Evolutionary conservation across 1,140 invertebrate species (phyloP), one percentile per base, ranked within the genome.

Genomic region (Macrostomum lignano): DNA sequence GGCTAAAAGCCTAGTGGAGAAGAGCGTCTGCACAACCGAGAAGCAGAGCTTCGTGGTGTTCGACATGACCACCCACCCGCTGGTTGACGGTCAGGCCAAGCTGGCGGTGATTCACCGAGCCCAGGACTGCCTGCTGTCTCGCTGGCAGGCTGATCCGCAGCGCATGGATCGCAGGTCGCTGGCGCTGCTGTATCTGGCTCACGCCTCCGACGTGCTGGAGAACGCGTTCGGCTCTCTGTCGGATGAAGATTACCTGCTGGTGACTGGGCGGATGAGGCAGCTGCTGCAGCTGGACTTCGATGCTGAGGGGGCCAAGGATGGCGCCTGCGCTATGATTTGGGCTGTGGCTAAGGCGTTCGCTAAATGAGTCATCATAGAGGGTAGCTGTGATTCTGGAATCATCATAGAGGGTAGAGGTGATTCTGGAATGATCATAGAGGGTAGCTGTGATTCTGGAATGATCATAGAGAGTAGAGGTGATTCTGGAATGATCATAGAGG

Each of bases 31-130:
- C 38, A 93, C 86, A 3, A 98, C 91, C 33, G 91, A 98, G 61
- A 96, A 96, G 65, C 88, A 98, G 61, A 96, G 98, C 62, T 98
- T 98, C 61, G 63, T 98, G 41, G 62, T 98, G 13, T 98, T 98
- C 62, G 91, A 98, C 64, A 98, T 98, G 86, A 98, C 91, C 17
- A 98, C 88, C 42, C 91, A 98, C 68, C 91, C 91, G 22, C 65
- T 98, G 24, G 82, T 76, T 33, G 84, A 98, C 58, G 76, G 76
- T 61, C 66, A 72, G 40, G 71, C 79, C n/a, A 98, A 98, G 65
- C 74, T 73, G 43, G 72, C 82, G 44, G 67, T 98, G 40, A 79
- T 98, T 23, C 93, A 93, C 66, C 88, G 49, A 41, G 58, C 96
- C 17, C 91, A 98, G 65, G 88, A 98, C 60, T 72, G 82, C 31